phyloP scores from a whole-genome alignment of 1,140 invertebrate species.

The Hirudo medicinalis region DNA sequence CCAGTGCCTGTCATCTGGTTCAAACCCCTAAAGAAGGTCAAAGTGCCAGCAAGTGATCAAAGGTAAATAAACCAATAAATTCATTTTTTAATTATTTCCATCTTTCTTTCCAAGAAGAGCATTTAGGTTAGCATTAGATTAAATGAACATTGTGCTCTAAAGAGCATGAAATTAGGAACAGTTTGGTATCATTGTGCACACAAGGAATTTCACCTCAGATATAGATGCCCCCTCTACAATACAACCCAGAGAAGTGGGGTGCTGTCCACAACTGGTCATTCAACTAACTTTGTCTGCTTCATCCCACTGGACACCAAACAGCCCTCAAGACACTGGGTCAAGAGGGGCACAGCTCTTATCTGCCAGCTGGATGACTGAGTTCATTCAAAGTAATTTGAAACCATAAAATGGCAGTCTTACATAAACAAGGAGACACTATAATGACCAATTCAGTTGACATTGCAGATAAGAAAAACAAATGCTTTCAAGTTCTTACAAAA shows the following conservation, averaged over 20 bases:
- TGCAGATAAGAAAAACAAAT: too few species aligned
- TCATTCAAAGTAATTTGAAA: too few species aligned
- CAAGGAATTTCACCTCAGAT: slow-evolving; percentile 33
- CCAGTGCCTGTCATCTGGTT: slow-evolving; percentile 38
- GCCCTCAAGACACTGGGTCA: slow-evolving; percentile 38
- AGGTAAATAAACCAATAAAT: not conserved
- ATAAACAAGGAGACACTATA: not conserved
- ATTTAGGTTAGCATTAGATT: not conserved
- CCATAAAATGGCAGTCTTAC: too few species aligned
- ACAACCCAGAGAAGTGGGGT: slow-evolving; percentile 57
- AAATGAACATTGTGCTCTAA: not conserved
- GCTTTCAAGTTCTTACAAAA: too few species aligned
- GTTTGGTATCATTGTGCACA: too few species aligned
- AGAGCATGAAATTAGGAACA: too few species aligned
- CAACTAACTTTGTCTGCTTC: slow-evolving; percentile 41
- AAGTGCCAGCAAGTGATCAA: slow-evolving; percentile 14
- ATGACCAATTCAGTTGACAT: not conserved
- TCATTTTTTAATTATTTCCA: not conserved
- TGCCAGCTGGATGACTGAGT: slow-evolving; percentile 60
- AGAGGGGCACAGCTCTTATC: slow-evolving; percentile 47
- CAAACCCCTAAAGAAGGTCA: slow-evolving; percentile 31
- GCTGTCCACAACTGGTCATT: slow-evolving; percentile 41
- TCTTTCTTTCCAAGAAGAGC: not conserved
- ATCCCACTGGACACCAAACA: slow-evolving; percentile 37
- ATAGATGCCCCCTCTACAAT: slow-evolving; percentile 73